Base-by-base conservation (phyloP, 1,140 invertebrate species). In the Habropoda laboriosa region DNA sequence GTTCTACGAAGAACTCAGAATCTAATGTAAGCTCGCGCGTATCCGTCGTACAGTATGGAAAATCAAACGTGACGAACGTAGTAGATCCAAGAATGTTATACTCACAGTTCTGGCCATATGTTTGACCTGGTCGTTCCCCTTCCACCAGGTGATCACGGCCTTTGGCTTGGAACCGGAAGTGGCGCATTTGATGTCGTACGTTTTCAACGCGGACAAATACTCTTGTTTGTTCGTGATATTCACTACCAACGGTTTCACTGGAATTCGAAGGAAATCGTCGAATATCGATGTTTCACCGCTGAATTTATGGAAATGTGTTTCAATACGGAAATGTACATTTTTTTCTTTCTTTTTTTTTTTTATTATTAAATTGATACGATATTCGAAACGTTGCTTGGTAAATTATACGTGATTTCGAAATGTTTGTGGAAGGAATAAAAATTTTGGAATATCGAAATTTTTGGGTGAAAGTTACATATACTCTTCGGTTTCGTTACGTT, bases 71-170 rank as follows among this genome's bases (percentile, higher is more conserved):
- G 27, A 53, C 16, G 7, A n/a, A 0, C 10, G 18, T 24, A n/a
- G n/a, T n/a, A 49, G 6, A 49, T 53, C 30, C 63, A 55, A 78
- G 71, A 40, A 60, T 55, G 24, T 60, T 61, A 77, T 90, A 95
- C 95, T 96, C 93, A 97, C 96, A 91, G 96, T 97, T 94, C 96
- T 96, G 58, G 96, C 95, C 90, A 96, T 94, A 89, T 95, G 94
- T 91, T 97, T 96, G 21, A 97, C 94, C 89, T 96, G 96, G 85
- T 96, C 94, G 83, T 94, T 96, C 47, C 96, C 96, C 89, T 97
- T 97, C 96, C 96, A 98, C 94, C 94, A 95, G 18, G 96, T 96
- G 85, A 98, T 96, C n/a, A 95, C 93, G 7, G 97, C 96, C 82
- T 96, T 95, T 0, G 97, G 97, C 75, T 96, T 93, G 0, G 97